Base-by-base conservation (phyloP, 2,113 vertebrate genomes). In the Anser cygnoides region DNA sequence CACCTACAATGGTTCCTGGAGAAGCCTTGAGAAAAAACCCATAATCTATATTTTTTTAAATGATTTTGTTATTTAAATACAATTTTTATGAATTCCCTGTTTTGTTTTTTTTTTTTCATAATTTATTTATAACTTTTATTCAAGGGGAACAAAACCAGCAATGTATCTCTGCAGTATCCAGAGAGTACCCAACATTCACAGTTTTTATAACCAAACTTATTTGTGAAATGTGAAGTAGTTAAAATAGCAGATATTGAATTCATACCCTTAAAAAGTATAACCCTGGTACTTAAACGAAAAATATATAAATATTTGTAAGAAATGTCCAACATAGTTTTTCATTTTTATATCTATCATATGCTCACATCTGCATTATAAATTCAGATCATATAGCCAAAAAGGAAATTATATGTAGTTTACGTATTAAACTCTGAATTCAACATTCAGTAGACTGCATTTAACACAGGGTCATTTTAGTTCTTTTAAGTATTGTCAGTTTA, bases 1-100 rank as follows among this genome's bases (percentile, higher is more conserved):
- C 93, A 96, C 83, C 90, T 96, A 96, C 61, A 92, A 90, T 92
- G 90, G 90, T 97, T 95, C 95, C 93, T 93, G 96, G 93, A 97
- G 87, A 95, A 87, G 87, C 70, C 84, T 96, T 96, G 81, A 96
- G 92, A 46, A 97, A 63, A 97, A 97, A 93, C 84, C 58, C 74
- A 87, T 89, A 59, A 89, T 76, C 93, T 95, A 93, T 28, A 3
- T 62, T 83, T 58, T 66, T 82, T 58, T 39, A 37, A 85, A 76
- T 72, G 80, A 84, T 68, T 91, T 57, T 50, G 59, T 87, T 80
- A 41, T 92, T 97, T 97, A 86, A 76, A 79, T 95, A 95, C 5
- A 87, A 19, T 91, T 88, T 89, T 82, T 70, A 61, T 33, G 2
- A 49, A 49, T 22, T 21, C 35, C 41, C 6, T 13, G 13, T n/a